phyloP scores from a whole-genome alignment of 2,888 invertebrate species.

The Orchesellides sinensis region DNA sequence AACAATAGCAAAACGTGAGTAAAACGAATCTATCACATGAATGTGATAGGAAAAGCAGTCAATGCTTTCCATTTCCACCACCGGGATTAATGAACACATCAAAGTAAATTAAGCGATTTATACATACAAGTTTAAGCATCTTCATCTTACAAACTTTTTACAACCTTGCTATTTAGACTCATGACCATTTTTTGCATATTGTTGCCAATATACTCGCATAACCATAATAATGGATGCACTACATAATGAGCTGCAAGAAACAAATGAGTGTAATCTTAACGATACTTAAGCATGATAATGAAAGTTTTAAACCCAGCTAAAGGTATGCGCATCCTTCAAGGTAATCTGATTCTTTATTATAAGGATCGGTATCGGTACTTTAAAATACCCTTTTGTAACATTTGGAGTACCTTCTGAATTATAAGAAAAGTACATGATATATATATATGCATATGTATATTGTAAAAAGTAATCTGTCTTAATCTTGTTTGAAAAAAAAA shows the following conservation, averaged over 20 bases:
- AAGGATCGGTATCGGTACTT: constrained; percentile 24
- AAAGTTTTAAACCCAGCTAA: background rate
- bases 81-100: constrained; percentile 8
- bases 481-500: constrained; percentile 29
- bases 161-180: no score
- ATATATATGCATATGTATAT: no score
- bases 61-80: background rate
- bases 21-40: constrained; percentile 33
- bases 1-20: constrained; percentile 46
- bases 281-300: constrained; percentile 18
- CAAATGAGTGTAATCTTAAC: constrained; percentile 1
- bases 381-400: constrained; percentile 14
- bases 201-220: background rate
- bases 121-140: no score
- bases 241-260: background rate
- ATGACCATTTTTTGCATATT: no score
- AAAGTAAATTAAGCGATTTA: background rate
- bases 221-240: background rate
- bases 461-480: constrained; percentile 16
- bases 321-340: background rate
- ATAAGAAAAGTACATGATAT: no score
- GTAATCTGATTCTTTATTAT: constrained; percentile 22
- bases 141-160: no score
- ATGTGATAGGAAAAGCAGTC: background rate
- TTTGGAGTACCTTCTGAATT: background rate